Evolutionary conservation across 2,797 vertebrate genomes (phyloP).

Genomic region (Liasis olivaceus): DNA sequence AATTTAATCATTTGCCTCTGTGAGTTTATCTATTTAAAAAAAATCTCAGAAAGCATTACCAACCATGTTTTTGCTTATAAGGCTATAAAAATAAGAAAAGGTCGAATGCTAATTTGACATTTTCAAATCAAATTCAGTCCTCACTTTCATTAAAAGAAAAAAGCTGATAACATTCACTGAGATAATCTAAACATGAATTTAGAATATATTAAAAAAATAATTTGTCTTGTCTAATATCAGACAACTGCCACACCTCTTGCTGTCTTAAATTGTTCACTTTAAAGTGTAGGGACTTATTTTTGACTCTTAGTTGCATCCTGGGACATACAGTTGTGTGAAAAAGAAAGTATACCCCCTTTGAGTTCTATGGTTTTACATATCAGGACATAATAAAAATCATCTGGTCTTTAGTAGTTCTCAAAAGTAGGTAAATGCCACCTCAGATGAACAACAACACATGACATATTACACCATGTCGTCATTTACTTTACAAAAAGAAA

Average conservation of each 20-base stretch:
- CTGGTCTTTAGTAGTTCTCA: too few species aligned
- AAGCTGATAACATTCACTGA: slow-evolving; percentile 63
- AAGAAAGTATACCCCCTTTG: too few species aligned
- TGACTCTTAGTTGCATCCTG: not conserved
- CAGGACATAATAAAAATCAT: too few species aligned
- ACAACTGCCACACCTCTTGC: not conserved
- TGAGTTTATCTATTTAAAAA: slow-evolving; percentile 52
- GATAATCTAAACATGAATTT: slow-evolving; percentile 38
- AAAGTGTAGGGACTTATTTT: not conserved
- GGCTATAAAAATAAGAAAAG: slow-evolving; percentile 72
- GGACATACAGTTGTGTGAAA: not conserved
- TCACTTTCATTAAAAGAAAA: slow-evolving; percentile 58
- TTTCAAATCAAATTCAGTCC: slow-evolving; percentile 69
- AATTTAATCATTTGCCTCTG: slow-evolving; percentile 1
- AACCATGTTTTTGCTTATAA: slow-evolving; percentile 54
- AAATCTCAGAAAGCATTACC: slow-evolving; percentile 49
- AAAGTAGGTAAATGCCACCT: too few species aligned
- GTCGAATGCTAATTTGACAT: slow-evolving; percentile 76
- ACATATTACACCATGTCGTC: too few species aligned
- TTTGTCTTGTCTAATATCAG: slow-evolving; percentile 3
- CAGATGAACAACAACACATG: too few species aligned
- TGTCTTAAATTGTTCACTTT: not conserved
- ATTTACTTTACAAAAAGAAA: too few species aligned
- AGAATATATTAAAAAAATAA: slow-evolving; percentile 14
- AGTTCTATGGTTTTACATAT: too few species aligned